These are phyloP conservation scores for Entelurus aequoreus DNA, from an alignment of 2,113 vertebrate genomes.

Conservation along the genomic window DNA sequence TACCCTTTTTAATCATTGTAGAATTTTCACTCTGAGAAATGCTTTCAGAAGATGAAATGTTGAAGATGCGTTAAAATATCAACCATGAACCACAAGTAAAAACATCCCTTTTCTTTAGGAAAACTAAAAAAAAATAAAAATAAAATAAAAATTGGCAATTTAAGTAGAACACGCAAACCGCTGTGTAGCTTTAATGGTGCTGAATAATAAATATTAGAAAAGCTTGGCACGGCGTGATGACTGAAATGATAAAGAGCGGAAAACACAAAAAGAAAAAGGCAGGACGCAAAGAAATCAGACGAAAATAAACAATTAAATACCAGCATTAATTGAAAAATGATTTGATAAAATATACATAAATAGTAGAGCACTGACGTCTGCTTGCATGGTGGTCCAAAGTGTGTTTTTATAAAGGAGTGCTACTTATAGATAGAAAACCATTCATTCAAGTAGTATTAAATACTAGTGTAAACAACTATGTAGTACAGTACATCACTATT, in stretches of 20 bases:
- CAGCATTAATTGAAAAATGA: slow-evolving; percentile 29
- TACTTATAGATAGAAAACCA: slow-evolving; percentile 49
- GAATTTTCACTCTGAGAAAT: slow-evolving; percentile 77
- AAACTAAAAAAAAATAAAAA: slow-evolving; percentile 31
- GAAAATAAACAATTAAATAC: slow-evolving; percentile 4
- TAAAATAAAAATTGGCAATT: slow-evolving; percentile 65
- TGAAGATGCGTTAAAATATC: neutral
- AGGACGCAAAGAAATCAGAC: slow-evolving; percentile 7
- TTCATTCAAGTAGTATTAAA: slow-evolving; percentile 89
- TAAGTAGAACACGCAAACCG: slow-evolving; percentile 37
- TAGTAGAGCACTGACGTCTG: slow-evolving; percentile 49
- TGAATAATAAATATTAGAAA: slow-evolving; percentile 33
- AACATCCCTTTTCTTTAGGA: slow-evolving; percentile 59
- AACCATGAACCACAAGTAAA: slow-evolving; percentile 33
- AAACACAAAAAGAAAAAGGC: neutral
- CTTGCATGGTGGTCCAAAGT: slow-evolving; percentile 42
- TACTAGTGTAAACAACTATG: slow-evolving; percentile 89
- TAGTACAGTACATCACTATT: slow-evolving; percentile 76
- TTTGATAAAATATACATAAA: slow-evolving; percentile 54
- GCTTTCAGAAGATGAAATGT: neutral
- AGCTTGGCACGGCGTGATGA: slow-evolving; percentile 64
- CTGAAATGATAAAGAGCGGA: slow-evolving; percentile 30
- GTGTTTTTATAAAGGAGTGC: slow-evolving; percentile 40
- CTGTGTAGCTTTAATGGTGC: neutral
- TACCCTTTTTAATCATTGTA: slow-evolving; percentile 77